These are phyloP conservation scores for Xanthorhoe spadicearia DNA, from an alignment of 2,888 invertebrate species.

Conservation along the genomic window DNA sequence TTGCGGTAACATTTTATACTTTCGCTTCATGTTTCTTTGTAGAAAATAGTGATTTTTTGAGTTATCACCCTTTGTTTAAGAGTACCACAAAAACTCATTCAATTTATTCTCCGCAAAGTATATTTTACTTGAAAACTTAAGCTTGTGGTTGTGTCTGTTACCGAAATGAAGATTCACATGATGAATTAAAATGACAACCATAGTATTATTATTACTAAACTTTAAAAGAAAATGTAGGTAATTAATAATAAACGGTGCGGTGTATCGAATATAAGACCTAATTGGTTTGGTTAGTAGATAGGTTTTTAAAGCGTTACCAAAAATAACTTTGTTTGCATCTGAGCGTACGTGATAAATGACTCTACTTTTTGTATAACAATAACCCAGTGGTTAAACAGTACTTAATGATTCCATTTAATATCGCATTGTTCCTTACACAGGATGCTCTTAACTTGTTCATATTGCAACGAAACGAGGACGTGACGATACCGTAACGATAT, in stretches of 20 bases:
- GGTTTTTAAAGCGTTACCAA: too few relatives aligned
- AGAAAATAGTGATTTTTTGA: constrained; percentile 29
- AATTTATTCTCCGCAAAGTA: neutral
- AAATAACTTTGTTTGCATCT: too few relatives aligned
- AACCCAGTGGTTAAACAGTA: constrained; percentile 54
- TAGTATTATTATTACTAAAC: too few relatives aligned
- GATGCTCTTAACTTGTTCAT: constrained; percentile 43
- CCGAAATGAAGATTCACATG: neutral
- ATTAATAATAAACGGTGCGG: too few relatives aligned
- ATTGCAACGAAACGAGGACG: constrained; percentile 14
- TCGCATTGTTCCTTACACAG: constrained; percentile 74
- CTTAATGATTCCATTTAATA: constrained; percentile 71
- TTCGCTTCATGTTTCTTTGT: constrained; percentile 26
- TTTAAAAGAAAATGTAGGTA: too few relatives aligned
- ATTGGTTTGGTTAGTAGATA: too few relatives aligned
- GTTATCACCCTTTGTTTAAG: constrained; percentile 38
- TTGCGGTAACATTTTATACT: constrained; percentile 24
- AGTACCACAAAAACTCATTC: constrained; percentile 26
- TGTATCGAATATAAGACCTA: too few relatives aligned
- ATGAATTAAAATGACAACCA: neutral
- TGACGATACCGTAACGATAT: neutral
- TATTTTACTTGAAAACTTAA: neutral
- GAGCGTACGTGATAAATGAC: neutral
- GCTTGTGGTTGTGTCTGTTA: neutral
- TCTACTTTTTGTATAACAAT: constrained; percentile 43